Evolutionary conservation across 2,113 vertebrate genomes (phyloP).

Genomic region (Atractosteus spatula): DNA sequence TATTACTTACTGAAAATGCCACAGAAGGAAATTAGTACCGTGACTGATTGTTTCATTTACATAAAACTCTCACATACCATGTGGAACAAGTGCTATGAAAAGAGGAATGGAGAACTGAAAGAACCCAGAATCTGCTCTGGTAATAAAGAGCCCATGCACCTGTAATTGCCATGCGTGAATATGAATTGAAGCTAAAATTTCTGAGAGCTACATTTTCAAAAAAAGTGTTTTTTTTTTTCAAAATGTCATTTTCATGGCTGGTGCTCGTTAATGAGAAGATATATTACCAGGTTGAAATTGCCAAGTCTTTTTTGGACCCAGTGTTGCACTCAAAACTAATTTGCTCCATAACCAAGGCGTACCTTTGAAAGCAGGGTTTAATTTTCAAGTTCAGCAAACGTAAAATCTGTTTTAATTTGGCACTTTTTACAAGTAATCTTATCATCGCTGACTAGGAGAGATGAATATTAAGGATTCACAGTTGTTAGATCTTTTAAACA

Average conservation of each 20-base stretch:
- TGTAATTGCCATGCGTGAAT: too few relatives aligned
- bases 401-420: conserved; percentile 5
- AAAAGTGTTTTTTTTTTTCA: not conserved
- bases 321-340: conserved; percentile 5
- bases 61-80: too few relatives aligned
- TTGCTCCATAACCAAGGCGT: not conserved
- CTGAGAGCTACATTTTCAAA: not conserved
- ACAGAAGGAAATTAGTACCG: too few relatives aligned
- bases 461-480: not conserved
- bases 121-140: too few relatives aligned
- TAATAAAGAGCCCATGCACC: too few relatives aligned
- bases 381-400: conserved; percentile 4
- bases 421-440: conserved; percentile 1
- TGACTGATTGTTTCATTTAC: too few relatives aligned
- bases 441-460: not conserved
- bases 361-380: not conserved
- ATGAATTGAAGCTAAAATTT: too few relatives aligned
- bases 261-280: not conserved
- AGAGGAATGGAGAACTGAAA: too few relatives aligned
- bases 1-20: too few relatives aligned
- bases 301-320: not conserved
- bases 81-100: too few relatives aligned
- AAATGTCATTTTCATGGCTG: not conserved
- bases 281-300: not conserved
- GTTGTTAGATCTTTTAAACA: not conserved